Base-by-base conservation (phyloP, 64 coral and sea anemone genomes). In the Actinia equina region DNA sequence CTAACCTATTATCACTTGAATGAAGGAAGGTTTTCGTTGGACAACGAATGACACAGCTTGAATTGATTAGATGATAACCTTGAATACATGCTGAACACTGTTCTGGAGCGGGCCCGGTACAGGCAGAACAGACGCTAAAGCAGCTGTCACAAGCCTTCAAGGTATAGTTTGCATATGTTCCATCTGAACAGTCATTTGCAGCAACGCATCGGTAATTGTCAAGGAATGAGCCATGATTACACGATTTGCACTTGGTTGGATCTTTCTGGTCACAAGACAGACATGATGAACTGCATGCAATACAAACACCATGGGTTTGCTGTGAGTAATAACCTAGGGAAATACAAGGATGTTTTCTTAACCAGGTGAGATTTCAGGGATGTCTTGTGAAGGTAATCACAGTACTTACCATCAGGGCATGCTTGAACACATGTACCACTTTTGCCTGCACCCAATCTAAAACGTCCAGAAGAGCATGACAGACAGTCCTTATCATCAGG, bases 341-440 rank as follows among this genome's bases (percentile, higher is more conserved):
- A 37, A 37, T 37, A 37, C 30, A 37, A 37, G 30, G 30, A 37
- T 37, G 30, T 37, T 37, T 37, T 37, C 30, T 37, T 37, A 37
- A 37, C 30, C 30, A 37, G 30, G 30, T 37, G 0, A 1, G 30
- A 37, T 37, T 37, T 6, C 13, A 15, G 25, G 17, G 46, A 49
- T 49, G 46, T 49, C 46, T 49, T 49, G 46, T 49, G 7, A 49
- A 49, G 46, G 7, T 49, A 49, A 49, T 49, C 4, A 8, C 46
- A 49, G 43, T 77, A 62, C 86, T 60, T 94, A 98, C 96, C 96
- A 80, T 91, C 61, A 79, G 97, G 97, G 42, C 97, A 99, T 37
- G 52, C 88, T 63, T 71, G 55, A 2, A 78, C 61, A 89, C 97
- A 99, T 27, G 41, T 65, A 1, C 93, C 93, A 70, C 65, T 67